A percentile compares a stretch with the other conserved stretches of the same genome.
phyloP scores from a whole-genome alignment of 2,113 vertebrate species.

The Nyctereutes procyonoides region DNA sequence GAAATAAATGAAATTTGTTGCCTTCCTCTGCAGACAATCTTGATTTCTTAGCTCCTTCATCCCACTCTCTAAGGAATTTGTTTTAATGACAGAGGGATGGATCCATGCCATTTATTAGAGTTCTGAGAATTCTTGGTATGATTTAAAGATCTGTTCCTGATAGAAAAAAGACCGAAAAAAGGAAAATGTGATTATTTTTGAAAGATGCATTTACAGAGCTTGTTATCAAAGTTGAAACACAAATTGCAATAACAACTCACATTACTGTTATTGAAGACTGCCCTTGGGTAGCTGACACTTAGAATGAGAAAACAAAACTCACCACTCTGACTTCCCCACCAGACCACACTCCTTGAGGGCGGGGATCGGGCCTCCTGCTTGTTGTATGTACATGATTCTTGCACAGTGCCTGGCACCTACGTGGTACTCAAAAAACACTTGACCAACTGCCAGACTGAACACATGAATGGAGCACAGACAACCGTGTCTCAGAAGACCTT shows the following conservation, averaged over 20 bases:
- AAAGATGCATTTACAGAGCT: conserved; percentile 36
- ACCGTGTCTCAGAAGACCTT: background rate
- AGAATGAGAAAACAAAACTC: background rate
- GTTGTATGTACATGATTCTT: background rate
- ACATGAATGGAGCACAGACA: background rate
- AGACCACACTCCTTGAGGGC: background rate
- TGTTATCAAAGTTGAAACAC: conserved; percentile 24
- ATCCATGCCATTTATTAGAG: background rate
- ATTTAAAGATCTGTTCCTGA: conserved; percentile 24
- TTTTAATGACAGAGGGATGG: background rate
- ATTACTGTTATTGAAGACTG: background rate
- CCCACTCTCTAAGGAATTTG: background rate
- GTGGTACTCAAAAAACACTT: background rate
- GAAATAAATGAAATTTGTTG: background rate
- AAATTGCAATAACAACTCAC: background rate
- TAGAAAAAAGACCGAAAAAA: background rate
- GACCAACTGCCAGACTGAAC: background rate
- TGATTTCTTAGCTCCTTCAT: conserved; percentile 31
- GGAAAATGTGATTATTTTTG: conserved; percentile 19
- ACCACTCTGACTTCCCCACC: background rate
- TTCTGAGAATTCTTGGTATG: background rate
- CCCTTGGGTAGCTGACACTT: background rate
- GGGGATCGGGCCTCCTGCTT: background rate
- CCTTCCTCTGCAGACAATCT: background rate
- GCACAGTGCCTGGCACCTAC: background rate